Conservation (phyloP, 2,113 vertebrate genomes). For the Tamias sibiricus region DNA sequence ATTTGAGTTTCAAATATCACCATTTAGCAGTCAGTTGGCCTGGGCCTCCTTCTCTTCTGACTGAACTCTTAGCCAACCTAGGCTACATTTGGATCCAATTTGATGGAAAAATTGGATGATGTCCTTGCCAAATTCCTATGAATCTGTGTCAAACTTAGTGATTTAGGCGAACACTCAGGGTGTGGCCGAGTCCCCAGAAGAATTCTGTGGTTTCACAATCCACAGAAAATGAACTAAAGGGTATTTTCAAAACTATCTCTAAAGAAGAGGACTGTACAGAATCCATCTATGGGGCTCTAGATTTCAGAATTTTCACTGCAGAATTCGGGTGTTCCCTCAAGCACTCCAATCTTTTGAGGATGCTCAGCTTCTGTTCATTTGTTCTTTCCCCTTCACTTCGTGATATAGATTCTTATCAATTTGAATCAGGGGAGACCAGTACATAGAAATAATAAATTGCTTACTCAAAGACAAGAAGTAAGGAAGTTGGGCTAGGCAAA, state of each 20-base stretch:
- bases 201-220: constrained; percentile 68
- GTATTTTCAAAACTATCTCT: constrained; percentile 65
- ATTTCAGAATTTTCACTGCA: background rate
- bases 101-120: constrained; percentile 64
- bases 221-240: constrained; percentile 69
- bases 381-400: background rate
- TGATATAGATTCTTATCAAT: background rate
- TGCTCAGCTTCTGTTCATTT: background rate
- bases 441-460: background rate
- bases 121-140: constrained; percentile 73
- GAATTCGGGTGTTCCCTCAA: background rate
- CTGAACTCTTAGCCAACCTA: constrained; percentile 67
- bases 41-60: constrained; percentile 4
- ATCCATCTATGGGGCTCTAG: background rate
- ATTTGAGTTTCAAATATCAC: constrained; percentile 67
- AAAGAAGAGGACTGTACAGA: constrained; percentile 26
- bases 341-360: background rate
- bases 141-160: constrained; percentile 73
- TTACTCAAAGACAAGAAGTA: background rate
- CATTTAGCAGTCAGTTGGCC: background rate
- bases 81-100: constrained; percentile 76
- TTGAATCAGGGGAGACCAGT: background rate
- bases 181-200: constrained; percentile 44
- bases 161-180: constrained; percentile 65
- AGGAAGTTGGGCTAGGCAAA: background rate